A percentile compares a stretch with the other conserved stretches of the same genome.
Conservation (phyloP, 2,113 vertebrate genomes). For the Coptodon rendalli region DNA sequence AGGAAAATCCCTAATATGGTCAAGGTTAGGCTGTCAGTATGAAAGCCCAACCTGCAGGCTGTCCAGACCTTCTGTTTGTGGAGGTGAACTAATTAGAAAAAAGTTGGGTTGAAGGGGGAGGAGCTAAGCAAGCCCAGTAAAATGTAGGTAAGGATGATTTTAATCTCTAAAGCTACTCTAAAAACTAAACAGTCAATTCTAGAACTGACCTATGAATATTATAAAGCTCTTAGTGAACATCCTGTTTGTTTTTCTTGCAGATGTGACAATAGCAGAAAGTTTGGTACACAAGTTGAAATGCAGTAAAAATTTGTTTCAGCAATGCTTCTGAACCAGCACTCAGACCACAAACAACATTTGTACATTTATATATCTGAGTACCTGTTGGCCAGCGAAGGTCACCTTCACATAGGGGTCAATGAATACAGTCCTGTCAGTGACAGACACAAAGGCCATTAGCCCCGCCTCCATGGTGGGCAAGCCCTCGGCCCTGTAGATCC, state of each 20-base stretch:
- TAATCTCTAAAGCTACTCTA: background rate
- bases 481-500: constrained; percentile 82
- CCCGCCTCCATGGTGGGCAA: constrained; percentile 84
- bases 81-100: background rate
- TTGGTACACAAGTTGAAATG: background rate
- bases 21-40: background rate
- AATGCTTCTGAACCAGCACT: background rate
- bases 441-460: constrained; percentile 83
- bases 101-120: background rate
- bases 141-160: background rate
- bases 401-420: constrained; percentile 86
- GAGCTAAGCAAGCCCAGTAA: background rate
- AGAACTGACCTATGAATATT: background rate
- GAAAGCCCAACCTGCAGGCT: background rate
- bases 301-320: background rate
- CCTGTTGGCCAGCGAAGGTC: constrained; percentile 88
- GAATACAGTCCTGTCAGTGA: constrained; percentile 83
- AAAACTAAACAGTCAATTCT: background rate
- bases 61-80: background rate
- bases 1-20: background rate
- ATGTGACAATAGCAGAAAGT: background rate
- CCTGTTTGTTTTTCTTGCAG: background rate
- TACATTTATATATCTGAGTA: constrained; percentile 22
- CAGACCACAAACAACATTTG: background rate
- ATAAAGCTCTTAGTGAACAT: background rate